Conservation (phyloP, 2,797 vertebrate genomes). For the Psittacula echo region DNA sequence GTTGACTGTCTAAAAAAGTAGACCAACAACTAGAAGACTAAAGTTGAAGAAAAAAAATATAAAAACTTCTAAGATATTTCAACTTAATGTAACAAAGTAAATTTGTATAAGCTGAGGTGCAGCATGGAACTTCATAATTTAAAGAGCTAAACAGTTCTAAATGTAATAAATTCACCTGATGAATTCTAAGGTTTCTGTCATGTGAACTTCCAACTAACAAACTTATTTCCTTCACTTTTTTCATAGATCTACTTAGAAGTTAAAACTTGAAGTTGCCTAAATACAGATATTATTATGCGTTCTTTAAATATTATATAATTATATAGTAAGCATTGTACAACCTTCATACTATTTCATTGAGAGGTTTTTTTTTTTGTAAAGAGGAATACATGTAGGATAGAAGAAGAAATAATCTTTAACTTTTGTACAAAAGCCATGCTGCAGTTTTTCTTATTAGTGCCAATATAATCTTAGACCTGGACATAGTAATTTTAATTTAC, state of each 20-base stretch:
- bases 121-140: neutral
- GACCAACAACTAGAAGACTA: neutral
- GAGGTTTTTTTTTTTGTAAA: neutral
- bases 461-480: neutral
- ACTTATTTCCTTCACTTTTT: neutral
- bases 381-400: neutral
- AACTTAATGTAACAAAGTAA: accelerated
- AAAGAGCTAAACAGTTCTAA: neutral
- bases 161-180: neutral
- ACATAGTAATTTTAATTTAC: neutral
- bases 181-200: neutral
- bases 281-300: neutral
- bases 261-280: neutral
- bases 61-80: neutral
- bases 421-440: neutral
- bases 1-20: neutral
- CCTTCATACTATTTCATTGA: neutral
- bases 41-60: neutral
- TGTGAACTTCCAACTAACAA: neutral
- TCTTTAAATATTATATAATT: neutral
- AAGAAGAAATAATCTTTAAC: neutral
- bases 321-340: neutral
- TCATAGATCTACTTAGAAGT: neutral
- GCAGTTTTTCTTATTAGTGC: neutral
- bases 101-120: neutral